Evolutionary conservation across 2,888 invertebrate species (phyloP).

Genomic region (Drosophila recens): DNA sequence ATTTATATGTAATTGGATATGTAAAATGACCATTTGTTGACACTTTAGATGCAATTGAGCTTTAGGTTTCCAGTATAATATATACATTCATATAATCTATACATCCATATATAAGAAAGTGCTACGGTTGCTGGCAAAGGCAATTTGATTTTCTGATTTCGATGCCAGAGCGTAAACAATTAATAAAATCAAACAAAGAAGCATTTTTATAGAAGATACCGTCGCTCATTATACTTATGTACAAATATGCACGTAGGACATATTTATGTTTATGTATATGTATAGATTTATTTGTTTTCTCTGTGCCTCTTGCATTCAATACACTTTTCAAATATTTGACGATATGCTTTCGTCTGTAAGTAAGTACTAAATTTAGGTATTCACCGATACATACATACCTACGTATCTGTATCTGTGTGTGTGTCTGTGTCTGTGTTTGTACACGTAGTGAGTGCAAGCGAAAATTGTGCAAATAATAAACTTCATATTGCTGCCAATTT

Average conservation of each 20-base stretch:
- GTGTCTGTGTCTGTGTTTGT: constrained; percentile 19
- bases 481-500: constrained; percentile 17
- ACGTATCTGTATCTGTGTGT: constrained; percentile 10
- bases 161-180: constrained; percentile 19
- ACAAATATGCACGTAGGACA: constrained; percentile 5
- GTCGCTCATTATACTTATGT: background rate
- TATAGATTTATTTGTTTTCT: constrained; percentile 10
- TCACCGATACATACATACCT: background rate
- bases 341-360: constrained; percentile 23
- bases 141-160: constrained; percentile 7
- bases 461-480: constrained; percentile 26
- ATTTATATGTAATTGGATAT: background rate
- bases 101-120: background rate
- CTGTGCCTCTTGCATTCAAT: constrained; percentile 32
- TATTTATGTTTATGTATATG: background rate
- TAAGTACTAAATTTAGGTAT: constrained; percentile 29
- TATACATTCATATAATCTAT: background rate
- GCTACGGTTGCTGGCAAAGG: constrained; percentile 1
- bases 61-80: constrained; percentile 10
- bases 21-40: constrained; percentile 10
- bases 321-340: constrained; percentile 23
- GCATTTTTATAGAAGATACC: background rate
- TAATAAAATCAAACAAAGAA: constrained; percentile 14
- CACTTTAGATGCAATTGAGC: constrained; percentile 6
- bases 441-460: constrained; percentile 25